A percentile compares a stretch with the other conserved stretches of the same genome.
These are phyloP conservation scores for Haliclystus octoradiatus DNA, from an alignment of 30 jellyfish, hydroid and myxozoan genomes.

Conservation along the genomic window DNA sequence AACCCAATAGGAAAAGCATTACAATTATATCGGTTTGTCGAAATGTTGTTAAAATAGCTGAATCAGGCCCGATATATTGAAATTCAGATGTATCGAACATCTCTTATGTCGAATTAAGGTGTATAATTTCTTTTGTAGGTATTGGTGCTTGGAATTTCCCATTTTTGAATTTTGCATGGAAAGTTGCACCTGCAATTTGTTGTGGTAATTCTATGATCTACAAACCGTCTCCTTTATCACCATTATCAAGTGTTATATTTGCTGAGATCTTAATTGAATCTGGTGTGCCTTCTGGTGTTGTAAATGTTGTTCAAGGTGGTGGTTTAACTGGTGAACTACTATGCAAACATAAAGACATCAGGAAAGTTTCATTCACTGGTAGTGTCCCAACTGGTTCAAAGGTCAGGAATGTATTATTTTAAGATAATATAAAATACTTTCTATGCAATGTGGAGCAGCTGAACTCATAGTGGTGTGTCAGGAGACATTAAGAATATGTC, in stretches of 20 bases:
- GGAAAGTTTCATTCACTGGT: conserved; percentile 94
- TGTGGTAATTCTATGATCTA: conserved; percentile 90
- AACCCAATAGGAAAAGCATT: too few species aligned
- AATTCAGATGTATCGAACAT: too few species aligned
- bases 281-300: conserved; percentile 96
- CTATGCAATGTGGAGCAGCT: too few species aligned
- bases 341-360: conserved; percentile 63
- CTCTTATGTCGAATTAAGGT: too few species aligned
- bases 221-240: conserved; percentile 92
- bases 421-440: too few species aligned
- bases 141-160: conserved; percentile 99
- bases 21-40: too few species aligned
- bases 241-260: conserved; percentile 74
- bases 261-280: conserved; percentile 80
- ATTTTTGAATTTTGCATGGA: conserved; percentile 83
- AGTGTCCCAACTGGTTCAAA: conserved; percentile 87
- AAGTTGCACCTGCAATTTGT: conserved; percentile 84
- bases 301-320: conserved; percentile 88
- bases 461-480: too few species aligned
- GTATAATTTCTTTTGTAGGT: conserved; percentile 30
- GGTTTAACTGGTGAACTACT: conserved; percentile 66
- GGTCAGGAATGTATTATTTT: too few species aligned
- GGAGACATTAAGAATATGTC: too few species aligned
- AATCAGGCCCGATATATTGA: too few species aligned
- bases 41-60: too few species aligned